Evolutionary conservation across 1,140 invertebrate species (phyloP), one percentile per base, ranked within the genome.

Genomic region (Muscidifurax raptorellus): DNA sequence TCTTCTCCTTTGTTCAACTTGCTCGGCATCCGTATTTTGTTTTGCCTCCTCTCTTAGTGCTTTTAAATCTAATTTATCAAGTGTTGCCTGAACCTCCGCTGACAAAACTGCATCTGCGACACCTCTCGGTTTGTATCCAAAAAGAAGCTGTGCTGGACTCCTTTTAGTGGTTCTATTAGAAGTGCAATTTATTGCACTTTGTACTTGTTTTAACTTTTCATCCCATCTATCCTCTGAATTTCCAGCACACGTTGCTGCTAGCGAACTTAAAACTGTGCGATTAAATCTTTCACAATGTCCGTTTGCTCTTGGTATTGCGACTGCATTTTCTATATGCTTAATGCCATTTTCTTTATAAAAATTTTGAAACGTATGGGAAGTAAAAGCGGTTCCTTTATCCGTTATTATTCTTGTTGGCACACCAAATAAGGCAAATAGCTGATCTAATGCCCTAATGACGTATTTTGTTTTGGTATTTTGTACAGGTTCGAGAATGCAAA

Each of bases 111-210:
- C 84, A 13, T 86, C 88, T 6, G 85, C 87, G 5, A 86, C 64
- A 72, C 85, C 85, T 25, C 85, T 80, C 1, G 88, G 74, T 15
- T 85, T 84, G 47, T 85, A 89, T 1, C 87, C 88, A 25, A 88
- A 88, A 12, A 89, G 64, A 3, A 91, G 81, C 27, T 92, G 88
- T 6, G 92, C 71, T 15, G 92, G 88, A 76, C 89, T 90, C 52
- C 82, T 87, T 27, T 85, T 85, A 2, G 87, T 89, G 1, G 84
- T 86, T 40, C 80, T 80, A 15, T 90, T 90, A 6, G 71, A 40
- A 0, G 88, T 86, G 30, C 28, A 90, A 84, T 91, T 91, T 18
- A 91, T 85, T 10, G 52, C 83, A 47, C 86, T 90, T 76, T 90
- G 87, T 0, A 90, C 82, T 47, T 88, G 85, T 32, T 84, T 82